Percentiles rank a stretch among this genome's conserved stretches.
These are phyloP conservation scores for Phalloptychus januarius DNA, from an alignment of 2,797 vertebrate species.

Conservation along the genomic window DNA sequence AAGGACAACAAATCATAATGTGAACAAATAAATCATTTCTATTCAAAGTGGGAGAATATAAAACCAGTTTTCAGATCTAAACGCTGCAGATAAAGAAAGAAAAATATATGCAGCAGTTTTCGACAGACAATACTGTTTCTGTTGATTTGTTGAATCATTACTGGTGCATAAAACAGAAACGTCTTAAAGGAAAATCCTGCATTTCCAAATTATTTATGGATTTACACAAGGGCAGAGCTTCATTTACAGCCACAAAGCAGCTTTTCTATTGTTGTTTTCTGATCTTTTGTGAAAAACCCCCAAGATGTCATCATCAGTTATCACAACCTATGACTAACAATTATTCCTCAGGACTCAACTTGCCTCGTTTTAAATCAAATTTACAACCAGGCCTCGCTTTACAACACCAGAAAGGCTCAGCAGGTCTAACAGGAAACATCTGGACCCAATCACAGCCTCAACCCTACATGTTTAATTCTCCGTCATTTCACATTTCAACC, in stretches of 20 bases:
- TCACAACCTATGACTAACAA: constrained; percentile 24
- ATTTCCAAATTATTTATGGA: constrained; percentile 6
- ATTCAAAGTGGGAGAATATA: neutral
- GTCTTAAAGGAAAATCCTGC: constrained; percentile 14
- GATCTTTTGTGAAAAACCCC: neutral
- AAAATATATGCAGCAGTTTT: neutral
- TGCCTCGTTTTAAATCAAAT: constrained; percentile 37
- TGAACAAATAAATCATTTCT: neutral
- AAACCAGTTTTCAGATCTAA: neutral
- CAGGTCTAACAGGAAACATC: constrained; percentile 72
- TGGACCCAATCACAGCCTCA: constrained; percentile 59
- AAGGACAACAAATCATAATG: constrained; percentile 6
- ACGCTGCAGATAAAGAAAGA: neutral
- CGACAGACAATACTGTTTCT: neutral
- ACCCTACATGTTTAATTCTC: constrained; percentile 53
- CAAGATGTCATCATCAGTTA: constrained; percentile 21
- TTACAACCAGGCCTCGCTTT: constrained; percentile 53
- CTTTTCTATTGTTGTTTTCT: neutral
- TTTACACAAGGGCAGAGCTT: neutral
- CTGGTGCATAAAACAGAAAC: constrained; percentile 22
- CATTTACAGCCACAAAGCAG: constrained; percentile 3
- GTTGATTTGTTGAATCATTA: constrained; percentile 34
- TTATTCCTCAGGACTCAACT: constrained; percentile 24
- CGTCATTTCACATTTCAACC: constrained; percentile 50
- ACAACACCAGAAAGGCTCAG: constrained; percentile 42